phyloP scores from a whole-genome alignment of 2,113 vertebrate genomes.

The Quiscalus mexicanus region DNA sequence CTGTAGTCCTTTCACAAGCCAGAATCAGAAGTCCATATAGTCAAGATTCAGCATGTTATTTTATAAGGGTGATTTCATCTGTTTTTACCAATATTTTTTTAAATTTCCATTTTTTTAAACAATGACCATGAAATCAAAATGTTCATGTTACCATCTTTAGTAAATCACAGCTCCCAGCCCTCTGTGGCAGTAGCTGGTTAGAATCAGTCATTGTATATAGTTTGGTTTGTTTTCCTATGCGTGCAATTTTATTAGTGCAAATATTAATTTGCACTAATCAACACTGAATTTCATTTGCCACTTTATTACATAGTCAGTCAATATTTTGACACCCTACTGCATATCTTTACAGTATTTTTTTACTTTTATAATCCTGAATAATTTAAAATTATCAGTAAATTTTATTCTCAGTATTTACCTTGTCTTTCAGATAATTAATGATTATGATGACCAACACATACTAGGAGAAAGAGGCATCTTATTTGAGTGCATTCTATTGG shows the following conservation, averaged over 20 bases:
- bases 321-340: constrained; percentile 12
- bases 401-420: not conserved
- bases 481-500: not conserved
- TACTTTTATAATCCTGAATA: not conserved
- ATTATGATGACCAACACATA: not conserved
- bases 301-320: not conserved
- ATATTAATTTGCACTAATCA: not conserved
- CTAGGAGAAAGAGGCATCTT: not conserved
- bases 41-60: not conserved
- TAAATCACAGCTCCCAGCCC: not conserved
- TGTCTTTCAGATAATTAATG: not conserved
- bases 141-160: not conserved
- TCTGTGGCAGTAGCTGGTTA: not conserved
- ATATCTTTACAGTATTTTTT: not conserved
- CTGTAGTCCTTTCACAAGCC: not conserved
- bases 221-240: not conserved
- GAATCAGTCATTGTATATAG: not conserved
- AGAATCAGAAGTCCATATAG: not conserved
- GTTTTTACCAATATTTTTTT: not conserved
- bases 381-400: not conserved
- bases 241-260: not conserved
- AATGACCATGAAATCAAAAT: not conserved
- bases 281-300: not conserved
- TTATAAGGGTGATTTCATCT: not conserved
- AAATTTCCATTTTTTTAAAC: not conserved